Evolutionary conservation across 2,113 vertebrate species (phyloP).

Genomic region (Silurus meridionalis): DNA sequence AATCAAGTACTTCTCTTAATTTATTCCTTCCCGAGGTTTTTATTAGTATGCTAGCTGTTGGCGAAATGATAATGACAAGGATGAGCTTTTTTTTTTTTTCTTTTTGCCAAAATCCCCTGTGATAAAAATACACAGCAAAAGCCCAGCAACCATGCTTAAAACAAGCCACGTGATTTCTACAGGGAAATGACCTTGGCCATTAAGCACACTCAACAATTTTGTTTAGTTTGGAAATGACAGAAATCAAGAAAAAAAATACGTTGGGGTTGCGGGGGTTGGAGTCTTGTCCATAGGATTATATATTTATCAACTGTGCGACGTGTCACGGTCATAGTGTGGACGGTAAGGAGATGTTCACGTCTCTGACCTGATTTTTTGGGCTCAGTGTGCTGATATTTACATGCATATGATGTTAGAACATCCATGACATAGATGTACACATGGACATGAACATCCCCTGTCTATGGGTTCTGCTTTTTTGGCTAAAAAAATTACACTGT

Average conservation of each 20-base stretch:
- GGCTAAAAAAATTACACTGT: slow-evolving; percentile 2
- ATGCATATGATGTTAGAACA: slow-evolving; percentile 33
- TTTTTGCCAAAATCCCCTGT: slow-evolving; percentile 46
- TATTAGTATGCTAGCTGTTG: slow-evolving; percentile 63
- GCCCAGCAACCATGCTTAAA: slow-evolving; percentile 49
- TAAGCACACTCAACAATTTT: slow-evolving; percentile 51
- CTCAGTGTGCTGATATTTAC: neutral
- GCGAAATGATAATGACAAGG: slow-evolving; percentile 60
- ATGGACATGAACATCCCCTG: slow-evolving; percentile 12
- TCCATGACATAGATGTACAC: neutral
- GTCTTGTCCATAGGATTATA: slow-evolving; percentile 37
- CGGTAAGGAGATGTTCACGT: slow-evolving; percentile 40
- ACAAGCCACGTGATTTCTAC: slow-evolving; percentile 47
- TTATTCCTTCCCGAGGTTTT: slow-evolving; percentile 56
- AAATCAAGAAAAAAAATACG: slow-evolving; percentile 47
- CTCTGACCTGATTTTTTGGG: slow-evolving; percentile 45
- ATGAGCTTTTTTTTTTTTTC: slow-evolving; percentile 23
- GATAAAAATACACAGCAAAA: slow-evolving; percentile 54
- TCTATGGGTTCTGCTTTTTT: neutral
- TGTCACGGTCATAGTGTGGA: slow-evolving; percentile 39
- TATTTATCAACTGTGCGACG: slow-evolving; percentile 41
- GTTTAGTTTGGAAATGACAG: slow-evolving; percentile 52
- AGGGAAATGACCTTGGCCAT: slow-evolving; percentile 53
- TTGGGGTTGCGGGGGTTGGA: neutral
- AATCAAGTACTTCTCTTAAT: slow-evolving; percentile 62